Evolutionary conservation across 2,888 invertebrate genomes (phyloP).

Genomic region (Drosophila gaucha): DNA sequence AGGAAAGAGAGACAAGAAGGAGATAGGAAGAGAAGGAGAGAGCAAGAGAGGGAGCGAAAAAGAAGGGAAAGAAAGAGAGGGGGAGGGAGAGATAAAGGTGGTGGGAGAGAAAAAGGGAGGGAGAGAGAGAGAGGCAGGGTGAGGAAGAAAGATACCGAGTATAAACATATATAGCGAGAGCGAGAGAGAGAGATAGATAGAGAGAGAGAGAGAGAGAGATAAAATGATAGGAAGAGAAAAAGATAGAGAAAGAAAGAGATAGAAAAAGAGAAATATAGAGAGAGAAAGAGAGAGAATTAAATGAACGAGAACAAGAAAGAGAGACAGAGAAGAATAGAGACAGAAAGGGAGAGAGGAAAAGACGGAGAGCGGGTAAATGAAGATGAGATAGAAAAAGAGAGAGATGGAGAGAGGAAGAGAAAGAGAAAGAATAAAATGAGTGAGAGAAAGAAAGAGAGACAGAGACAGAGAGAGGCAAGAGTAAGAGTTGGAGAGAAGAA

Average conservation of each 20-base stretch:
- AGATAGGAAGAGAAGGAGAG: too few relatives aligned
- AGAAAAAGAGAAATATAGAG: background rate
- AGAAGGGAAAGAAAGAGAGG: too few relatives aligned
- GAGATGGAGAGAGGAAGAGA: background rate
- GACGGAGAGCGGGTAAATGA: too few relatives aligned
- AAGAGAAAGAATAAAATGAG: background rate
- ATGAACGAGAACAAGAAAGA: background rate
- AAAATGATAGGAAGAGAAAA: background rate
- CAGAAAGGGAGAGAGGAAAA: background rate
- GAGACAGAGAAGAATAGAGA: background rate
- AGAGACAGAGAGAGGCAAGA: background rate
- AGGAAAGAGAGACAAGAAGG: too few relatives aligned
- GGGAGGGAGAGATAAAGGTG: too few relatives aligned
- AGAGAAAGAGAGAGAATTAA: background rate
- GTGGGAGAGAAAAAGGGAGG: background rate
- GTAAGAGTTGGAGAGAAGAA: background rate
- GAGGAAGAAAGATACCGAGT: background rate
- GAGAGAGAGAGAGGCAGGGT: background rate
- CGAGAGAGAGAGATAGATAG: background rate
- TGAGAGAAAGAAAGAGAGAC: background rate
- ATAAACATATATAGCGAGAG: too few relatives aligned
- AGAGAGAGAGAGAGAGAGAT: background rate
- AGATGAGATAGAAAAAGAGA: background rate
- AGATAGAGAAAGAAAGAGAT: background rate
- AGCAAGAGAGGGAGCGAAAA: too few relatives aligned